phyloP scores from a whole-genome alignment of 2,888 invertebrate species.

The Drosophila subquinaria region DNA sequence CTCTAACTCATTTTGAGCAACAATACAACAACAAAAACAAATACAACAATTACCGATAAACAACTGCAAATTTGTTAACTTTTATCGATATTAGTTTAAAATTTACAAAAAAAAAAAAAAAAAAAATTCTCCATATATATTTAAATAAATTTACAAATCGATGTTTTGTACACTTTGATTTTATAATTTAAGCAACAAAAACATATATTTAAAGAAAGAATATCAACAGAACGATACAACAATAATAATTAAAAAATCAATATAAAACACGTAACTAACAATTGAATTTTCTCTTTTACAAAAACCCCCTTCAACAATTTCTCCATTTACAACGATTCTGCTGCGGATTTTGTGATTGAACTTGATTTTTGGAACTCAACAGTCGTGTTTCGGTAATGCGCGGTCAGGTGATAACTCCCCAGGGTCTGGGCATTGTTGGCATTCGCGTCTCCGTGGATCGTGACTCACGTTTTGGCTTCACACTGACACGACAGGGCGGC shows the following conservation, averaged over 20 bases:
- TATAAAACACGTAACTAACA: constrained; percentile 59
- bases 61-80: constrained; percentile 16
- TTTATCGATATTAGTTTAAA: constrained; percentile 45
- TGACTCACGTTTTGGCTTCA: constrained; percentile 98
- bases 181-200: constrained; percentile 54
- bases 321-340: constrained; percentile 5
- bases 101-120: constrained; percentile 14
- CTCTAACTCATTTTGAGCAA: constrained; percentile 20
- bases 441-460: constrained; percentile 98
- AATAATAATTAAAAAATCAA: constrained; percentile 20
- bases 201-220: constrained; percentile 14
- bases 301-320: constrained; percentile 17
- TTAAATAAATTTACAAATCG: constrained; percentile 34
- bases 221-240: constrained; percentile 19
- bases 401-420: constrained; percentile 97
- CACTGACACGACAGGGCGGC: constrained; percentile 96
- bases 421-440: constrained; percentile 98
- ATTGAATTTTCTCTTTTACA: constrained; percentile 62
- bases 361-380: constrained; percentile 1
- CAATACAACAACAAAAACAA: constrained; percentile 19
- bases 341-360: neutral
- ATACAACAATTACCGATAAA: constrained; percentile 18
- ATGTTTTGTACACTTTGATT: constrained; percentile 42
- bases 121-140: constrained; percentile 20
- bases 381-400: constrained; percentile 99